phyloP scores from a whole-genome alignment of 2,797 vertebrate species.

The Lepus townsendii region DNA sequence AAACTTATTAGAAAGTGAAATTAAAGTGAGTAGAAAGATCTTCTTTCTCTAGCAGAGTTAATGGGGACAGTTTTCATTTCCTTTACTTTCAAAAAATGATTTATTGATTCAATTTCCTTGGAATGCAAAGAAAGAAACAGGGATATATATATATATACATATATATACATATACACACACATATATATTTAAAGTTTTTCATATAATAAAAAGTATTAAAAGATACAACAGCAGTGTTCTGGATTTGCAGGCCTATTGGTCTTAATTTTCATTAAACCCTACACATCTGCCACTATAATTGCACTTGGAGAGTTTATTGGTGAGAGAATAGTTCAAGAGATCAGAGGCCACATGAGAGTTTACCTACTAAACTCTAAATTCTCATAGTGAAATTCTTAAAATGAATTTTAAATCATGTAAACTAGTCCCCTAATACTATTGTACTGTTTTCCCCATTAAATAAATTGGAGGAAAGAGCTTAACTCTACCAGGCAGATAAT shows the following conservation, averaged over 20 bases:
- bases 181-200: background rate
- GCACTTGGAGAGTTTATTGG: slow-evolving; percentile 72
- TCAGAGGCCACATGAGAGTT: slow-evolving; percentile 35
- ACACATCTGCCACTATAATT: slow-evolving; percentile 74
- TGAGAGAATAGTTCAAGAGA: slow-evolving; percentile 81
- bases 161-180: too few relatives aligned
- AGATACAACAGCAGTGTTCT: background rate
- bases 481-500: background rate
- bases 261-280: slow-evolving; percentile 59
- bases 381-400: accelerated
- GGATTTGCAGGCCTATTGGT: background rate
- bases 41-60: background rate
- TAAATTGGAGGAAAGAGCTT: background rate
- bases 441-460: background rate
- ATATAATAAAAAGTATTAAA: slow-evolving; percentile 53
- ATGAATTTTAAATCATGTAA: slow-evolving; percentile 29
- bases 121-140: too few relatives aligned
- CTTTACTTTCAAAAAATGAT: too few relatives aligned
- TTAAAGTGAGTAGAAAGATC: slow-evolving; percentile 1
- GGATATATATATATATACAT: too few relatives aligned
- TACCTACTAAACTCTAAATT: slow-evolving; percentile 38
- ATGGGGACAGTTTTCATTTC: background rate
- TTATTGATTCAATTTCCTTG: too few relatives aligned
- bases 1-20: slow-evolving; percentile 32
- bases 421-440: background rate